Conservation (phyloP, 2,797 vertebrate species). For the Tympanoctomys barrerae region DNA sequence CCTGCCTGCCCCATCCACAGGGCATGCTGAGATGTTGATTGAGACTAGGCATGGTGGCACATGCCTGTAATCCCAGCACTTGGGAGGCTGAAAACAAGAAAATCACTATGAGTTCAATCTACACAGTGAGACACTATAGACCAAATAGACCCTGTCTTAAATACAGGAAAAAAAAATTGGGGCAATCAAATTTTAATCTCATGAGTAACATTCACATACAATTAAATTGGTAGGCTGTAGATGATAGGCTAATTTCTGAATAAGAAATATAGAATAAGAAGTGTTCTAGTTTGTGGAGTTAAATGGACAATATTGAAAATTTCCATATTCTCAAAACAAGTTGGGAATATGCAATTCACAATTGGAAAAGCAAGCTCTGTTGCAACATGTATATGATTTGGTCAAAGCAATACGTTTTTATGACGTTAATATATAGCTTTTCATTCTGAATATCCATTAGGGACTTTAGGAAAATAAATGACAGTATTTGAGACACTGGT, state of each 20-base stretch:
- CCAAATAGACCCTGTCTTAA: too few relatives aligned
- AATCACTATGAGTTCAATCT: too few relatives aligned
- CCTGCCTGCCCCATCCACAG: too few relatives aligned
- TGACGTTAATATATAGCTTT: slow-evolving; percentile 27
- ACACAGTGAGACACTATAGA: too few relatives aligned
- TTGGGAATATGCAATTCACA: neutral
- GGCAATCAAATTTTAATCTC: neutral
- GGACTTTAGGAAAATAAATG: slow-evolving; percentile 50
- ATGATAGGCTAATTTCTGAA: slow-evolving; percentile 11
- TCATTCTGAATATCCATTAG: slow-evolving; percentile 34
- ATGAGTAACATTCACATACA: slow-evolving; percentile 23
- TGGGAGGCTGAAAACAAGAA: too few relatives aligned
- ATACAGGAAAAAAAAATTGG: too few relatives aligned
- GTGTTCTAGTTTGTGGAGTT: slow-evolving; percentile 17
- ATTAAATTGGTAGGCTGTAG: slow-evolving; percentile 8
- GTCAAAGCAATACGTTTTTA: slow-evolving; percentile 38
- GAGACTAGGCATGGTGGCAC: too few relatives aligned
- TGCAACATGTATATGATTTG: slow-evolving; percentile 2
- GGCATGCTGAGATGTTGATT: too few relatives aligned
- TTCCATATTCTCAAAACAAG: slow-evolving; percentile 21
- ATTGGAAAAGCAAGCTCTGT: neutral
- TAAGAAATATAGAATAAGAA: slow-evolving; percentile 23
- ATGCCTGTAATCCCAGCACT: too few relatives aligned
- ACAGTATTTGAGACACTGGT: neutral
- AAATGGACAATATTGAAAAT: neutral